Evolutionary conservation across 2,113 vertebrate species (phyloP), one percentile per base, ranked within the genome.

Genomic region (Mugil cephalus): DNA sequence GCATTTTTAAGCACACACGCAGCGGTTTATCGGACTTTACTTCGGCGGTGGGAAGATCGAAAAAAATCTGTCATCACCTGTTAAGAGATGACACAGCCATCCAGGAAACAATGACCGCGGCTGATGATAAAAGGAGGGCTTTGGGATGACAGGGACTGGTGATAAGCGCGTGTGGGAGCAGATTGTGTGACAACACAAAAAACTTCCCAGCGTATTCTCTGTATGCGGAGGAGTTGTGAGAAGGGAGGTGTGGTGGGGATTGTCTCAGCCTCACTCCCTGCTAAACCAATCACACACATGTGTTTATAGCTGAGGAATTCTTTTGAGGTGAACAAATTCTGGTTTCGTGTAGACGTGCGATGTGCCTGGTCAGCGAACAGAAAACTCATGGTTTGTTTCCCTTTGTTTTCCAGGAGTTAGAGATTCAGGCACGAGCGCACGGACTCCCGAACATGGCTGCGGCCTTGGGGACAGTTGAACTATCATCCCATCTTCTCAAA

Each of bases 401-500:
- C 78, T 71, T 42, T 50, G 82, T 24, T 88, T 77, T 59, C 34
- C 90, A 99, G 98, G 98, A 99, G 86, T 91, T 99, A 79, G 98
- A 99, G 93, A 97, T 98, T 74, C 98, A 99, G 82, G 97, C 97
- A 10, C 94, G 95, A 55, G 96, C 96, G 21, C 97, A 99, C 0
- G 96, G 97, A 51, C 93, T 99, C 52, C 96, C 96, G 56, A 89
- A 89, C 81, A 91, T 96, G 91, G 68, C 91, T 1, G 84, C 95
- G 71, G 87, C 95, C 0, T 77, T 95, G 79, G 93, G 93, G 7
- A 77, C 93, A 0, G 88, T 89, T 0, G 96, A 98, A 55, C 82
- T 96, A 40, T 93, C 94, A 62, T 87, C 94, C 30, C 95, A 95
- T n/a, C 87, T 96, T 86, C 90, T 95, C 67, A 97, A 96, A 54